These are phyloP conservation scores for Eustalomyia histrio DNA, from an alignment of 2,888 invertebrate species.

Conservation along the genomic window DNA sequence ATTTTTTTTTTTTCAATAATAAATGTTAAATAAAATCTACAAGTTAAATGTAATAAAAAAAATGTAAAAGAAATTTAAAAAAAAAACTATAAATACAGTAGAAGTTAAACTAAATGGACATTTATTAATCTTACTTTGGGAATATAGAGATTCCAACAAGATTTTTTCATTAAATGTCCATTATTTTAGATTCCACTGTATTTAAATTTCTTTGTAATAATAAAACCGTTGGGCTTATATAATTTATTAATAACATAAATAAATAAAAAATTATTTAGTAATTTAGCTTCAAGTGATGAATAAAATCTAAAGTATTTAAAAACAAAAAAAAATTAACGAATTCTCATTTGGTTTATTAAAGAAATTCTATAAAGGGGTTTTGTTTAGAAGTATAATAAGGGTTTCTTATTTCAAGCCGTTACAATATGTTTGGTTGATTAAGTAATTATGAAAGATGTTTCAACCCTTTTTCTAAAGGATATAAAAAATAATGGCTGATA, in stretches of 20 bases:
- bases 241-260: slow-evolving; percentile 3
- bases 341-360: slow-evolving; percentile 7
- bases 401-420: too few relatives aligned
- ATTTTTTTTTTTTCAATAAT: slow-evolving; percentile 35
- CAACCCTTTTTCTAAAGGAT: slow-evolving; percentile 48
- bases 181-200: slow-evolving; percentile 10
- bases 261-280: slow-evolving; percentile 31
- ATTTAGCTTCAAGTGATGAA: slow-evolving; percentile 52
- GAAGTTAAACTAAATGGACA: neutral
- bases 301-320: slow-evolving; percentile 48
- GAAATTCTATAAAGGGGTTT: neutral
- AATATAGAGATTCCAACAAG: too few relatives aligned
- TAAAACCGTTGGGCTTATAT: slow-evolving; percentile 4
- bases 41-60: slow-evolving; percentile 10
- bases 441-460: slow-evolving; percentile 47
- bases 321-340: neutral
- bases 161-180: neutral
- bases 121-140: too few relatives aligned
- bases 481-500: slow-evolving; percentile 56
- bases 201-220: slow-evolving; percentile 24
- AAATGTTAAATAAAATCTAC: slow-evolving; percentile 15
- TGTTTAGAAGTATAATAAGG: neutral
- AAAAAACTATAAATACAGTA: neutral
- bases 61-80: slow-evolving; percentile 10
- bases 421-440: slow-evolving; percentile 50